phyloP scores from a whole-genome alignment of 2,797 vertebrate species.

The Sorex maritimensis region DNA sequence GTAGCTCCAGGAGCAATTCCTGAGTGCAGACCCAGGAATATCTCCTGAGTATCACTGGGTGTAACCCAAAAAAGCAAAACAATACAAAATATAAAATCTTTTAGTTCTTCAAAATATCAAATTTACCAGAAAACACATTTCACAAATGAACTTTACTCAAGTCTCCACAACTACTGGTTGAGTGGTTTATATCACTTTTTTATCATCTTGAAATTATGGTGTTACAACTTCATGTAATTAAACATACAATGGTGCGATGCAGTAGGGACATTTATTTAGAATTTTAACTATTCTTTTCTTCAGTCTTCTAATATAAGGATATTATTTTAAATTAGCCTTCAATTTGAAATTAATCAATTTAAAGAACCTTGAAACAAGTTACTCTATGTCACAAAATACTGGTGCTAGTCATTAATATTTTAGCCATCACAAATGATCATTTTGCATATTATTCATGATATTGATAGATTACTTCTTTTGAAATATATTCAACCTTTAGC shows the following conservation, averaged over 20 bases:
- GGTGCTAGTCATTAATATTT: slow-evolving; percentile 22
- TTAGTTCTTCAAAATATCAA: slow-evolving; percentile 36
- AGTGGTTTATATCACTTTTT: not conserved
- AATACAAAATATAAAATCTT: slow-evolving; percentile 32
- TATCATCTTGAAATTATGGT: slow-evolving; percentile 23
- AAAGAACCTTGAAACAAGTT: slow-evolving; percentile 59
- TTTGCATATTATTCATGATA: not conserved
- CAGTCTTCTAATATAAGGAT: not conserved
- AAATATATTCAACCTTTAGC: slow-evolving; percentile 58
- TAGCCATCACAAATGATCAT: slow-evolving; percentile 43
- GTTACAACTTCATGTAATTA: not conserved
- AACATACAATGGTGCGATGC: slow-evolving; percentile 10
- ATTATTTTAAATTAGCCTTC: slow-evolving; percentile 30
- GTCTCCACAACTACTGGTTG: slow-evolving; percentile 16
- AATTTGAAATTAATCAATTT: slow-evolving; percentile 28
- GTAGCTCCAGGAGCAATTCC: no score
- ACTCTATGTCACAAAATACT: slow-evolving; percentile 40
- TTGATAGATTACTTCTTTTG: slow-evolving; percentile 45
- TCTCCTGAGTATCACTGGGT: no score
- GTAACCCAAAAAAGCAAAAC: not conserved
- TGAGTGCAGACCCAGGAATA: no score
- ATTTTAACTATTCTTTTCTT: slow-evolving; percentile 42
- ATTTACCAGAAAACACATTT: slow-evolving; percentile 54
- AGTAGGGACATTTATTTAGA: slow-evolving; percentile 30
- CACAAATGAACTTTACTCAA: not conserved